phyloP scores from a whole-genome alignment of 2,113 vertebrate genomes.

The Dryoscopus gambensis region DNA sequence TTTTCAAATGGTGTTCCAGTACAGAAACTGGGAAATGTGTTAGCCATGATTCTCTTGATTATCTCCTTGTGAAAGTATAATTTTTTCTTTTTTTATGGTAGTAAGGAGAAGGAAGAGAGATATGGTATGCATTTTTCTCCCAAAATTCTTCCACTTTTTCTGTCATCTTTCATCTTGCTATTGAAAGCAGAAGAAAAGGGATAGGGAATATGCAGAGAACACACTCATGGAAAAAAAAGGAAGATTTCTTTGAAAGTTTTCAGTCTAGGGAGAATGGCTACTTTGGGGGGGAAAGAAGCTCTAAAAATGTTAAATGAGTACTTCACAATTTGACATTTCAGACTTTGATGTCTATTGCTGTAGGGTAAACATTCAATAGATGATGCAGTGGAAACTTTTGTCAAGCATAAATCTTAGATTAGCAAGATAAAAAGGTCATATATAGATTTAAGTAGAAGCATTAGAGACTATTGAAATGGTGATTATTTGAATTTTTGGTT shows the following conservation, averaged over 20 bases:
- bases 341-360: not conserved
- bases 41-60: not conserved
- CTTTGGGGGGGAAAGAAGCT: not conserved
- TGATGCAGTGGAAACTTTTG: not conserved
- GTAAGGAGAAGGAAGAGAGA: not conserved
- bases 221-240: not conserved
- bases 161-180: not conserved
- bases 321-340: conserved; percentile 36
- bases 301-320: not conserved
- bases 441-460: not conserved
- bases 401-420: conserved; percentile 18
- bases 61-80: not conserved
- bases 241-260: not conserved
- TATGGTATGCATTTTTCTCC: not conserved
- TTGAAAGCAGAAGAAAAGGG: not conserved
- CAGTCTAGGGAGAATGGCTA: not conserved
- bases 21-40: not conserved
- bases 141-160: not conserved
- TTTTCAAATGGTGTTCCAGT: not conserved
- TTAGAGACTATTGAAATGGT: not conserved
- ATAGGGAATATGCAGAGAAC: not conserved
- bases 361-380: conserved; percentile 18
- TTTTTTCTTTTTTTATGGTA: not conserved
- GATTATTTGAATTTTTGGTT: conserved; percentile 3
- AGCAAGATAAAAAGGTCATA: conserved; percentile 4